Conservation (phyloP, 2,888 invertebrate genomes). For the Pachydiplax longipennis region DNA sequence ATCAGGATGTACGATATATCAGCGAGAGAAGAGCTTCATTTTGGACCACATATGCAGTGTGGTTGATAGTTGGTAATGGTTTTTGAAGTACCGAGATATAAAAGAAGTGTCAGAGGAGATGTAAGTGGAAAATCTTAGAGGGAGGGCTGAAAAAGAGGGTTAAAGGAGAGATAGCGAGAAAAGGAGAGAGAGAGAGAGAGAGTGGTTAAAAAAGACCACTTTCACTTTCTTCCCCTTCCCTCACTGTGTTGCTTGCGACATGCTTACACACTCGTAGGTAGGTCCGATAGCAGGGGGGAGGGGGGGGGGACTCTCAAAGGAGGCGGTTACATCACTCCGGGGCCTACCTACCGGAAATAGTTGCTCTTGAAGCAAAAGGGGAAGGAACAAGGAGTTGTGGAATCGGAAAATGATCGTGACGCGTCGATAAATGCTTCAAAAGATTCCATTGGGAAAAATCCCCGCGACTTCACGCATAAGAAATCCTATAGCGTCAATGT, state of each 20-base stretch:
- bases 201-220: conserved; percentile 5
- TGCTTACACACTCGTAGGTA: neutral
- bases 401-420: too few relatives aligned
- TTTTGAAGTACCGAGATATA: too few relatives aligned
- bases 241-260: neutral
- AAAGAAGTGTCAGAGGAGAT: too few relatives aligned
- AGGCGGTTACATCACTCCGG: conserved; percentile 6
- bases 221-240: conserved; percentile 3
- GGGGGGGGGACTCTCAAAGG: neutral
- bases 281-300: neutral
- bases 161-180: neutral
- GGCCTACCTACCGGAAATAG: conserved; percentile 31
- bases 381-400: neutral
- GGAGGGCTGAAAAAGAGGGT: too few relatives aligned
- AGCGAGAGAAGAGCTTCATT: neutral
- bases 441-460: too few relatives aligned
- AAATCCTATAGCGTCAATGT: too few relatives aligned
- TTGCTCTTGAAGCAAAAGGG: neutral
- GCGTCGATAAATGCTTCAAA: too few relatives aligned
- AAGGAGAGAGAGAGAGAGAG: neutral
- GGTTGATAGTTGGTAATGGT: neutral
- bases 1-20: neutral
- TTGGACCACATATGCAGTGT: neutral
- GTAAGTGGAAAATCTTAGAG: too few relatives aligned
- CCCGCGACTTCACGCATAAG: too few relatives aligned